A percentile compares a stretch with the other conserved stretches of the same genome.
phyloP scores from a whole-genome alignment of 2,113 vertebrate genomes.

The Gallinago undulata region DNA sequence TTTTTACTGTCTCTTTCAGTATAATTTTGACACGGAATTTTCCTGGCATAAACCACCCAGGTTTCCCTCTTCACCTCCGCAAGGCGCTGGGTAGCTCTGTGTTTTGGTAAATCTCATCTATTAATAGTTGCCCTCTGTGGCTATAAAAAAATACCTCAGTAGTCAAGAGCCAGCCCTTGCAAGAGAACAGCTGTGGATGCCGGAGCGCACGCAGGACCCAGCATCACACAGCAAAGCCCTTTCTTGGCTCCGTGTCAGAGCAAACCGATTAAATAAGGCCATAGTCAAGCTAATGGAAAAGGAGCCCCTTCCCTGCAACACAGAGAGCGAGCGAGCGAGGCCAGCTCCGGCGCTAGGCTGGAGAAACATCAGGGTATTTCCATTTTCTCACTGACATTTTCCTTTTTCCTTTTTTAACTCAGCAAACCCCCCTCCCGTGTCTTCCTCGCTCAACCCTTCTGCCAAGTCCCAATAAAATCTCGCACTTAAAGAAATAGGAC shows the following conservation, averaged over 20 bases:
- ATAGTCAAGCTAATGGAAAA: conserved; percentile 53
- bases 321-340: neutral
- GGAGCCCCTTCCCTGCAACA: conserved; percentile 27
- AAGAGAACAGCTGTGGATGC: conserved; percentile 41
- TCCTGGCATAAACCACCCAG: conserved; percentile 51
- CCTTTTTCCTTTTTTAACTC: neutral
- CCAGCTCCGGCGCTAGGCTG: neutral
- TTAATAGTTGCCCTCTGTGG: conserved; percentile 63
- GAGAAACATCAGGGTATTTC: conserved; percentile 27
- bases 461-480: conserved; percentile 39
- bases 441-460: conserved; percentile 10
- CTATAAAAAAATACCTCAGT: conserved; percentile 63
- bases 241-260: conserved; percentile 53
- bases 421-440: neutral
- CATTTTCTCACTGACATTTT: conserved; percentile 46
- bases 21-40: conserved; percentile 44
- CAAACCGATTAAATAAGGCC: conserved; percentile 58
- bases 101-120: conserved; percentile 55
- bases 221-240: conserved; percentile 36
- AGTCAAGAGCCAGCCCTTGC: conserved; percentile 53
- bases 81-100: neutral
- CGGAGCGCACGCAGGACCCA: conserved; percentile 5
- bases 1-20: conserved; percentile 23
- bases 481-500: conserved; percentile 8
- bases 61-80: conserved; percentile 12